Evolutionary conservation across 2,113 vertebrate genomes (phyloP).

Genomic region (Hymenochirus boettgeri): DNA sequence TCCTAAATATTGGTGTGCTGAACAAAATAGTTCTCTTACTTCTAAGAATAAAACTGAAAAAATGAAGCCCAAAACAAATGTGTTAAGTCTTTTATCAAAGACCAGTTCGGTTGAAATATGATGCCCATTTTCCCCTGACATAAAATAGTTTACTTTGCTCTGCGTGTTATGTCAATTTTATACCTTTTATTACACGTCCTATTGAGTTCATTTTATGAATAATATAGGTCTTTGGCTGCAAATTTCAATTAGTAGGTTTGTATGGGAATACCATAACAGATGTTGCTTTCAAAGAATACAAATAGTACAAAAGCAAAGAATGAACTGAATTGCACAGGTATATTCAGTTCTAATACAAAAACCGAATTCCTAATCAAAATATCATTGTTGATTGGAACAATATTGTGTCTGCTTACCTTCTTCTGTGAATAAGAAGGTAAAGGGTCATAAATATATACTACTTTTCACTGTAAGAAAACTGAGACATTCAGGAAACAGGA

Average conservation of each 20-base stretch:
- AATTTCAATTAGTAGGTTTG: neutral
- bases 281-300: too few species aligned
- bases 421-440: too few species aligned
- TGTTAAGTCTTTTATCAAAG: conserved; percentile 2
- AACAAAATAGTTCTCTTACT: conserved; percentile 13
- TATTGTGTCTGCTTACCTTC: too few species aligned
- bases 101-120: conserved; percentile 6
- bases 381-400: too few species aligned
- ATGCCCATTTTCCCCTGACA: conserved; percentile 12
- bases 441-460: too few species aligned
- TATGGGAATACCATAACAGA: neutral
- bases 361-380: too few species aligned
- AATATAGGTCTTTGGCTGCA: neutral
- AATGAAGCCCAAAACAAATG: conserved; percentile 15
- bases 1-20: conserved; percentile 26
- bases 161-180: conserved; percentile 12
- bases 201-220: conserved; percentile 7
- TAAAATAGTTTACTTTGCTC: conserved; percentile 5
- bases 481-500: too few species aligned
- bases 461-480: too few species aligned
- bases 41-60: conserved; percentile 10
- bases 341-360: too few species aligned
- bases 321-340: too few species aligned
- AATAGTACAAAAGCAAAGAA: too few species aligned
- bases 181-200: neutral